Percentiles rank a stretch among this genome's conserved stretches.
phyloP scores from a whole-genome alignment of 2,888 invertebrate species.

The Lasioglossum oenotherae region DNA sequence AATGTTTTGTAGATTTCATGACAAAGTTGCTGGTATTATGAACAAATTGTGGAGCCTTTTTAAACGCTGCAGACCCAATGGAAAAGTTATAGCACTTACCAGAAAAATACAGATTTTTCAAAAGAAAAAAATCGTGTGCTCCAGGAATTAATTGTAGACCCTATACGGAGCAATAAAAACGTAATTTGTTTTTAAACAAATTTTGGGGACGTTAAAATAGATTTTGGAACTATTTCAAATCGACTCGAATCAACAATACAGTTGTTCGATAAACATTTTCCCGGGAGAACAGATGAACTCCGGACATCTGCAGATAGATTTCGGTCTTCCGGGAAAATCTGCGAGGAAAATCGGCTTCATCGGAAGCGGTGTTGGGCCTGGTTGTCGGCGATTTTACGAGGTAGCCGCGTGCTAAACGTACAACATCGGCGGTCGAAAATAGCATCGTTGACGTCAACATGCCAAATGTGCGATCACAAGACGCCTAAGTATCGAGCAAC shows the following conservation, averaged over 20 bases:
- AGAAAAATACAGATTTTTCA: not conserved
- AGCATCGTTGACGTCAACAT: conserved; percentile 75
- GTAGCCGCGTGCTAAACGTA: conserved; percentile 59
- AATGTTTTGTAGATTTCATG: no score
- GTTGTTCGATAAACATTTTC: not conserved
- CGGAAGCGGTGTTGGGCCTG: not conserved
- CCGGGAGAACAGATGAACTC: not conserved
- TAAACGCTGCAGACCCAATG: no score
- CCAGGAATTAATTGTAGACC: not conserved
- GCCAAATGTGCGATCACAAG: conserved; percentile 59
- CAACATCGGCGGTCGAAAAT: conserved; percentile 70
- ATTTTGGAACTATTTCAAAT: not conserved
- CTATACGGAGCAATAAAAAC: not conserved
- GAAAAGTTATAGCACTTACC: no score
- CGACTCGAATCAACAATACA: not conserved
- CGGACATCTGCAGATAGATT: not conserved
- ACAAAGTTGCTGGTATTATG: no score
- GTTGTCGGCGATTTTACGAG: conserved; percentile 51
- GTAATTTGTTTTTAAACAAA: not conserved
- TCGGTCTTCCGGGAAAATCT: not conserved
- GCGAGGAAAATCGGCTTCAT: not conserved
- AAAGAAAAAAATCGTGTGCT: not conserved
- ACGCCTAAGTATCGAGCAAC: conserved; percentile 32
- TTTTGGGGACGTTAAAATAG: not conserved
- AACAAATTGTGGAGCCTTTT: no score